A percentile compares a stretch with the other conserved stretches of the same genome.
These are phyloP conservation scores for Morone chrysops DNA, from an alignment of 2,113 vertebrate genomes.

Conservation along the genomic window DNA sequence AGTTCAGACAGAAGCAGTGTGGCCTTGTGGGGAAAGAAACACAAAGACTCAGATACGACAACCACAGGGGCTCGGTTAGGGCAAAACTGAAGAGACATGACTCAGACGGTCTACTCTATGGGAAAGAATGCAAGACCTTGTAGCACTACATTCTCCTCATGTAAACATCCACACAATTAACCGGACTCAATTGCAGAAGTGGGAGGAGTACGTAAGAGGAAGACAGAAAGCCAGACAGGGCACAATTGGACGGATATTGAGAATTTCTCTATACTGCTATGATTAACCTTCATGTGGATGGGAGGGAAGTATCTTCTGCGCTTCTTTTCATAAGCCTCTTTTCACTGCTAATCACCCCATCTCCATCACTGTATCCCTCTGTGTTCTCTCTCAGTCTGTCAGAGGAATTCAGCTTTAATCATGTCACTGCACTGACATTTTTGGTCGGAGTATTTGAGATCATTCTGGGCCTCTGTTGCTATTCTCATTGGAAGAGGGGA, in stretches of 20 bases:
- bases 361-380: background rate
- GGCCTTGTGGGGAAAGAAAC: constrained; percentile 22
- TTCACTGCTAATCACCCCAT: constrained; percentile 8
- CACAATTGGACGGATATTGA: background rate
- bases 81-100: constrained; percentile 19
- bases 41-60: background rate
- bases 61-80: background rate
- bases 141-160: background rate
- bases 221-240: background rate
- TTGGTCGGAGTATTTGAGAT: background rate
- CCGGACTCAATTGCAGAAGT: constrained; percentile 1
- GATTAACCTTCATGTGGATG: constrained; percentile 11
- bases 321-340: constrained; percentile 19
- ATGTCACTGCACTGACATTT: background rate
- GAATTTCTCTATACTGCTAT: background rate
- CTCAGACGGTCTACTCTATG: constrained; percentile 9
- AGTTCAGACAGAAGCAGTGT: background rate
- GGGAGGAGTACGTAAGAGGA: constrained; percentile 30
- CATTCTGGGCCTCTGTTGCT: background rate
- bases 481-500: background rate
- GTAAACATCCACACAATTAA: constrained; percentile 17
- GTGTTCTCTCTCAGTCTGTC: background rate
- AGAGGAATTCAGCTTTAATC: constrained; percentile 3
- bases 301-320: constrained; percentile 2
- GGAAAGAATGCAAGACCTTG: constrained; percentile 25